Conservation (phyloP, 2,888 invertebrate species). For the Nudaria mundana region DNA sequence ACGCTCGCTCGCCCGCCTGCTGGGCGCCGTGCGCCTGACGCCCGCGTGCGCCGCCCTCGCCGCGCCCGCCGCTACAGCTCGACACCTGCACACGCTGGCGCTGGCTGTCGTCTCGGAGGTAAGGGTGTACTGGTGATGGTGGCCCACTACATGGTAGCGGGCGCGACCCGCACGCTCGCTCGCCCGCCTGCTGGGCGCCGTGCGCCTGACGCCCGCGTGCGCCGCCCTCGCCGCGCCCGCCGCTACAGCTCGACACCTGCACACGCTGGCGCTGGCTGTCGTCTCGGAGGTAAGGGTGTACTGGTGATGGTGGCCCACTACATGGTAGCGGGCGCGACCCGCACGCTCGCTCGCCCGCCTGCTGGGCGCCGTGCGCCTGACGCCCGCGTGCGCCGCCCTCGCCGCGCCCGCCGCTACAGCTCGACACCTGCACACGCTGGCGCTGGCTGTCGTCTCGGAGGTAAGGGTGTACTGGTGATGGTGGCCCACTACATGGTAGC, state of each 20-base stretch:
- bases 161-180: too few species aligned
- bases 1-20: background rate
- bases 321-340: slow-evolving; percentile 51
- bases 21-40: slow-evolving; percentile 70
- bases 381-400: slow-evolving; percentile 71
- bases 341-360: background rate
- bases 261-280: too few species aligned
- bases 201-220: too few species aligned
- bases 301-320: slow-evolving; percentile 72
- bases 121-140: slow-evolving; percentile 59
- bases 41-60: slow-evolving; percentile 74
- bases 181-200: too few species aligned
- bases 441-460: slow-evolving; percentile 69
- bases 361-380: slow-evolving; percentile 69
- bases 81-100: slow-evolving; percentile 85
- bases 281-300: too few species aligned
- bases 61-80: slow-evolving; percentile 82
- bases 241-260: too few species aligned
- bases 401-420: slow-evolving; percentile 83
- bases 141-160: slow-evolving; percentile 68
- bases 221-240: too few species aligned
- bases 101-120: slow-evolving; percentile 64
- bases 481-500: slow-evolving; percentile 71
- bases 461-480: slow-evolving; percentile 53
- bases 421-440: slow-evolving; percentile 85